Base-by-base conservation (phyloP, 2,888 invertebrate species). In the Limnephilus auricula region DNA sequence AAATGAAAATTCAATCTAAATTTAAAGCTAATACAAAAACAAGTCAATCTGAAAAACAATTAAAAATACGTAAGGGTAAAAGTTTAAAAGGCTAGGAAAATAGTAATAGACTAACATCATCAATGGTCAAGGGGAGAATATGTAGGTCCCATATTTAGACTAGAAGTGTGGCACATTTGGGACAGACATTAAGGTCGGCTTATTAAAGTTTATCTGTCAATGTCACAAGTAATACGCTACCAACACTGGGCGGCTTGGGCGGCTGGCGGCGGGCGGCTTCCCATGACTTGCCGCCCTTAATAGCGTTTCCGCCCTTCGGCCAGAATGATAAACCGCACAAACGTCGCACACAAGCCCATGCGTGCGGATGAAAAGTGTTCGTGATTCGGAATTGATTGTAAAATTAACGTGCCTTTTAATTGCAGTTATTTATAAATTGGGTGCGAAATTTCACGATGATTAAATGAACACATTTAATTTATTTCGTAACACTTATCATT, bases 151-250 rank as follows among this genome's bases (percentile, higher is more conserved):
- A 2, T 25, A 37, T 37, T 32, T 34, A 82, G 82, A 80, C 80
- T 32, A 80, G 83, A 65, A 65, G 25, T 32, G 83, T 15, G 78
- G 34, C 65, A 10, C 65, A 32, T 65, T 50, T 25, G 30, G 85
- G 85, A 25, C 87, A 78, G 34, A 87, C 34, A 87, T 87, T 65
- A 87, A 31, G 34, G 78, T 10, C 87, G 34, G 40, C 87, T 87
- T 87, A 87, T 78, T 87, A 65, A 87, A 87, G 65, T 87, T 65
- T 87, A 87, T 87, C 78, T 65, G 87, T 87, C 87, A 87, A 78
- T 78, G 85, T 85, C 85, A 84, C 84, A 85, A 85, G 40, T 85
- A 40, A 45, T 45, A 45, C 85, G 30, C 85, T 32, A 15, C 85
- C 5, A 15, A 80, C 32, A 80, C 31, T 18, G 31, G 31, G 32